Conservation (phyloP, 2,797 vertebrate species). For the Melanitta fusca region DNA sequence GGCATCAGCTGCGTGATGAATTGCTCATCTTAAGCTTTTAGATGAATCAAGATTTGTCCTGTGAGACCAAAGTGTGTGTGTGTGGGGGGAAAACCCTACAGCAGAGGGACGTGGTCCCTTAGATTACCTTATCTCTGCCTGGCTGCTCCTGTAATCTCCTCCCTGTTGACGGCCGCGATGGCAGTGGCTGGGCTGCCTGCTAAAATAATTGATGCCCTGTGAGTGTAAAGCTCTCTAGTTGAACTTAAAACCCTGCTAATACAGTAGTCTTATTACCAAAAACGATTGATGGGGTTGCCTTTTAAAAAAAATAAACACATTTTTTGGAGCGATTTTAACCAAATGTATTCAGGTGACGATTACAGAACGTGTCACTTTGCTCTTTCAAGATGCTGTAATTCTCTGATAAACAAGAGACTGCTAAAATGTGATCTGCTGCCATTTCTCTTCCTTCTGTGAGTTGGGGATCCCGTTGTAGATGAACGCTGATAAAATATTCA, state of each 20-base stretch:
- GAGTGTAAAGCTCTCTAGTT: background rate
- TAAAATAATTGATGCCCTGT: background rate
- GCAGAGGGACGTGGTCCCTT: background rate
- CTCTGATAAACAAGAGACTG: background rate
- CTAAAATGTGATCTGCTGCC: background rate
- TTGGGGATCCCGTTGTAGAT: background rate
- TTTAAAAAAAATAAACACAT: background rate
- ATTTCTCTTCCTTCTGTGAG: background rate
- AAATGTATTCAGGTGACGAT: background rate
- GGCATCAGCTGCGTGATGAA: background rate
- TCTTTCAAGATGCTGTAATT: background rate
- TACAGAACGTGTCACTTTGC: background rate
- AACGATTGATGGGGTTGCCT: background rate
- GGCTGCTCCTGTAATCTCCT: background rate
- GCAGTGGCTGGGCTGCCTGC: background rate
- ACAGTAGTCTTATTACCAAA: background rate
- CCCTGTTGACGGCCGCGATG: background rate
- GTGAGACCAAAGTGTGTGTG: background rate
- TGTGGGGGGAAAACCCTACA: background rate
- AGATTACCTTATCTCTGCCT: background rate
- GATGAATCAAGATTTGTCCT: background rate
- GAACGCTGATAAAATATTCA: background rate
- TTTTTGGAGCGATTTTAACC: background rate
- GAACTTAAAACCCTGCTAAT: background rate
- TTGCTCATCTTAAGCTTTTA: background rate